A percentile compares a stretch with the other conserved stretches of the same genome.
Evolutionary conservation across 2,888 invertebrate species (phyloP).

Genomic region (Alsophila aescularia): DNA sequence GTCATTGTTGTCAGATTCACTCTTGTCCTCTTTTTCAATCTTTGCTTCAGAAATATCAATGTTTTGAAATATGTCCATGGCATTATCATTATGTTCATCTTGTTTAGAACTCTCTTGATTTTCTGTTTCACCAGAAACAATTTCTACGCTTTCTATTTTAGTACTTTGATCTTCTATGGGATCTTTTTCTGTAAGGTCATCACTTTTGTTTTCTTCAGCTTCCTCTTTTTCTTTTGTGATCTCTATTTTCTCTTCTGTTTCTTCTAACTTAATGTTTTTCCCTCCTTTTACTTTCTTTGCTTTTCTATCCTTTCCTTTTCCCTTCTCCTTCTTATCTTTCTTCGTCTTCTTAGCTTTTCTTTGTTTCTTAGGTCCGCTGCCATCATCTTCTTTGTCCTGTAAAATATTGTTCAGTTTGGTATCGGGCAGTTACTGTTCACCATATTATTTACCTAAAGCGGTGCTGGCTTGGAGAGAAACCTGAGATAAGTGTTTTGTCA

Average conservation of each 20-base stretch:
- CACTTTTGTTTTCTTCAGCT: background rate
- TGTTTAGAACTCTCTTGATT: background rate
- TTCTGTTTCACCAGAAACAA: background rate
- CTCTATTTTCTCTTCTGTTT: constrained; percentile 9
- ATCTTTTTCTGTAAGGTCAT: constrained; percentile 16
- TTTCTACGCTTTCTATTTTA: background rate
- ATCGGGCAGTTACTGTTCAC: constrained; percentile 61
- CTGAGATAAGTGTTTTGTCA: constrained; percentile 79
- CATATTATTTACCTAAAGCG: constrained; percentile 81
- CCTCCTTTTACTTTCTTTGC: constrained; percentile 19
- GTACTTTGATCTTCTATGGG: background rate
- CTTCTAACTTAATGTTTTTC: background rate
- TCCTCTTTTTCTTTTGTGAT: background rate
- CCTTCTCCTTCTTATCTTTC: constrained; percentile 22
- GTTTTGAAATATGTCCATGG: constrained; percentile 9
- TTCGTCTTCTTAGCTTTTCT: constrained; percentile 25
- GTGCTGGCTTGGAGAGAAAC: constrained; percentile 77
- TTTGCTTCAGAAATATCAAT: constrained; percentile 1
- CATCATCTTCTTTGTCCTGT: constrained; percentile 70
- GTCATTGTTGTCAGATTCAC: background rate
- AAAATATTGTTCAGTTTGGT: constrained; percentile 77
- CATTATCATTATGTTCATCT: background rate
- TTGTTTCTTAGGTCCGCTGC: constrained; percentile 50
- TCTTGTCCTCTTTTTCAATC: background rate
- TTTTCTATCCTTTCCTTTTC: constrained; percentile 8